Percentiles rank a stretch among this genome's conserved stretches.
These are phyloP conservation scores for Littorina saxatilis DNA, from an alignment of 1,140 invertebrate genomes.

Conservation along the genomic window DNA sequence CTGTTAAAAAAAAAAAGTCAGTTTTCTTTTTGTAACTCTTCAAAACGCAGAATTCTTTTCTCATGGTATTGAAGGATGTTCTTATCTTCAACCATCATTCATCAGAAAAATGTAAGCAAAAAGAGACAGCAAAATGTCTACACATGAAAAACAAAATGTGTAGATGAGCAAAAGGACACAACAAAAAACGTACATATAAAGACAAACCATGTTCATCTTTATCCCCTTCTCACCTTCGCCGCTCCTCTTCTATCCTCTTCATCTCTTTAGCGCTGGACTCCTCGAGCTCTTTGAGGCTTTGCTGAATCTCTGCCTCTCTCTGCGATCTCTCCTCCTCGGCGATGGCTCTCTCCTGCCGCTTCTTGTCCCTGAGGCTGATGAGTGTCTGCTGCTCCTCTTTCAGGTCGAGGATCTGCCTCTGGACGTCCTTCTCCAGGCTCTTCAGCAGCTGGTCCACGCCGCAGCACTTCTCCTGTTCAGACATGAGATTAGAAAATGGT, in stretches of 20 bases:
- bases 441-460: constrained; percentile 40
- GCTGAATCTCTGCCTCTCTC: constrained; percentile 46
- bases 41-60: too few species aligned
- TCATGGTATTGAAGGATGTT: too few species aligned
- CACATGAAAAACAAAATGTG: too few species aligned
- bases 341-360: constrained; percentile 30
- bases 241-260: constrained; percentile 53
- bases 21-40: too few species aligned
- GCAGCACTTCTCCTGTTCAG: constrained; percentile 52
- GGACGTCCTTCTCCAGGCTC: constrained; percentile 39
- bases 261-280: constrained; percentile 49
- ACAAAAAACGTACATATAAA: too few species aligned
- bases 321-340: constrained; percentile 45
- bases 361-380: constrained; percentile 29
- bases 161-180: too few species aligned
- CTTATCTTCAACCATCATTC: too few species aligned
- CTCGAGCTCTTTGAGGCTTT: constrained; percentile 49
- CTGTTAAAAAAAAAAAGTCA: too few species aligned
- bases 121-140: too few species aligned
- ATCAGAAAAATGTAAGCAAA: too few species aligned
- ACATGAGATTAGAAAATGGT: too few species aligned
- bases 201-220: too few species aligned
- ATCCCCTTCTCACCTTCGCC: constrained; percentile 57
- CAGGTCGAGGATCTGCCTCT: constrained; percentile 28
- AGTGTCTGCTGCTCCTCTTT: constrained; percentile 43